These are phyloP conservation scores for Phodopus roborovskii DNA, from an alignment of 2,113 vertebrate species.

Conservation along the genomic window DNA sequence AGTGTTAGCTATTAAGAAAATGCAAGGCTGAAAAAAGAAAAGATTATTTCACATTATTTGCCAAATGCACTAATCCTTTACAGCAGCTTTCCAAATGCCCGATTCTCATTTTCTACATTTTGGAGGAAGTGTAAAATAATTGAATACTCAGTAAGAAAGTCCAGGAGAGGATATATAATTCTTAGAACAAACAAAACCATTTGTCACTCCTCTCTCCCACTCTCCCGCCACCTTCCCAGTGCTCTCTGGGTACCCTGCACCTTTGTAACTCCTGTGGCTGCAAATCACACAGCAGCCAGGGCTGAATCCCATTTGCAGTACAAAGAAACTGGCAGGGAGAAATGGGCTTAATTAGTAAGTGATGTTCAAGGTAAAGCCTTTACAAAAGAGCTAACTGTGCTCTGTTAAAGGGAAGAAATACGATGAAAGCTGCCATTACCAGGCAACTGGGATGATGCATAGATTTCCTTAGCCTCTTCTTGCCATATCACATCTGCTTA, in stretches of 20 bases:
- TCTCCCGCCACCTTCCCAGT: neutral
- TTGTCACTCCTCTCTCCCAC: slow-evolving; percentile 62
- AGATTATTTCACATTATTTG: slow-evolving; percentile 55
- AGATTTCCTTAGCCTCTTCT: slow-evolving; percentile 71
- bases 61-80: slow-evolving; percentile 74
- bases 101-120: slow-evolving; percentile 62
- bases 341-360: slow-evolving; percentile 82
- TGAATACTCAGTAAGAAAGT: slow-evolving; percentile 48
- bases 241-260: slow-evolving; percentile 26
- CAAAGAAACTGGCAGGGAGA: slow-evolving; percentile 68
- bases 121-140: slow-evolving; percentile 50
- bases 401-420: slow-evolving; percentile 68
- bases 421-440: slow-evolving; percentile 69
- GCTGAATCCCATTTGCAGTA: slow-evolving; percentile 77
- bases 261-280: slow-evolving; percentile 55
- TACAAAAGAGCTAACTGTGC: slow-evolving; percentile 69
- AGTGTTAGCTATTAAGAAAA: slow-evolving; percentile 44
- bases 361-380: slow-evolving; percentile 75
- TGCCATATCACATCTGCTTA: slow-evolving; percentile 51
- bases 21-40: neutral
- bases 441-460: neutral
- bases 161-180: slow-evolving; percentile 48
- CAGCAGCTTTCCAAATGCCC: slow-evolving; percentile 35
- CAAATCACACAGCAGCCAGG: slow-evolving; percentile 65
- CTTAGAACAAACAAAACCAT: slow-evolving; percentile 68